Evolutionary conservation across 1,140 invertebrate genomes (phyloP).

Genomic region (Musca domestica): DNA sequence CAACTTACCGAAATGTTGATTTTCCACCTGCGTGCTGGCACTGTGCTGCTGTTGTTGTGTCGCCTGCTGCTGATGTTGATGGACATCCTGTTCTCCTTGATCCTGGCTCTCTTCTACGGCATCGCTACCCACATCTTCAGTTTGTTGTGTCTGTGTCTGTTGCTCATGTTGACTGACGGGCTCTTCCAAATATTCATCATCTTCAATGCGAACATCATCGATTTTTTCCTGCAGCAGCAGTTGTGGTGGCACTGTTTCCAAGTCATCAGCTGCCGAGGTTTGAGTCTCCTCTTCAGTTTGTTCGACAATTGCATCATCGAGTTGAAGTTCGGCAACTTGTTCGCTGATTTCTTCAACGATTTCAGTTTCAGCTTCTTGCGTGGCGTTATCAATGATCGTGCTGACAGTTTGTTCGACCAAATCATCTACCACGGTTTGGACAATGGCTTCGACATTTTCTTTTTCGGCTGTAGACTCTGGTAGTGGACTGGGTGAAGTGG

Average conservation of each 20-base stretch:
- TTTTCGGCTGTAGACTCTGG: constrained; percentile 22
- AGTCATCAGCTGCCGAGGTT: neutral
- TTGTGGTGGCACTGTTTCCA: constrained; percentile 31
- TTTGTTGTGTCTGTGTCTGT: no score
- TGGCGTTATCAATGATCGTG: constrained; percentile 27
- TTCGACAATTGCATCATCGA: neutral
- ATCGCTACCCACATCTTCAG: no score
- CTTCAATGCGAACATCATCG: constrained; percentile 20
- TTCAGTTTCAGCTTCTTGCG: neutral
- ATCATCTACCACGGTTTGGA: constrained; percentile 40
- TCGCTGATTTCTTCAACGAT: constrained; percentile 2
- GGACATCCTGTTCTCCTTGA: neutral
- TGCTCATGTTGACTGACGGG: neutral
- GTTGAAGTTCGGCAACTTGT: constrained; percentile 2
- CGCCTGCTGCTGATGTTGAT: neutral
- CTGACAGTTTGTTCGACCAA: constrained; percentile 44
- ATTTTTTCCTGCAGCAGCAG: constrained; percentile 24
- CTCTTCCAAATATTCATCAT: constrained; percentile 12
- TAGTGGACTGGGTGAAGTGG: neutral
- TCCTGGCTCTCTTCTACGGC: neutral
- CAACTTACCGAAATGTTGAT: constrained; percentile 73
- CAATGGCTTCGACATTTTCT: constrained; percentile 41
- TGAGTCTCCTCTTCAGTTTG: constrained; percentile 21
- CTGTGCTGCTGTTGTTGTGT: constrained; percentile 34
- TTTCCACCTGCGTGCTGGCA: constrained; percentile 76